These are phyloP conservation scores for Epinephelus awoara DNA, from an alignment of 2,797 vertebrate genomes.

Conservation along the genomic window DNA sequence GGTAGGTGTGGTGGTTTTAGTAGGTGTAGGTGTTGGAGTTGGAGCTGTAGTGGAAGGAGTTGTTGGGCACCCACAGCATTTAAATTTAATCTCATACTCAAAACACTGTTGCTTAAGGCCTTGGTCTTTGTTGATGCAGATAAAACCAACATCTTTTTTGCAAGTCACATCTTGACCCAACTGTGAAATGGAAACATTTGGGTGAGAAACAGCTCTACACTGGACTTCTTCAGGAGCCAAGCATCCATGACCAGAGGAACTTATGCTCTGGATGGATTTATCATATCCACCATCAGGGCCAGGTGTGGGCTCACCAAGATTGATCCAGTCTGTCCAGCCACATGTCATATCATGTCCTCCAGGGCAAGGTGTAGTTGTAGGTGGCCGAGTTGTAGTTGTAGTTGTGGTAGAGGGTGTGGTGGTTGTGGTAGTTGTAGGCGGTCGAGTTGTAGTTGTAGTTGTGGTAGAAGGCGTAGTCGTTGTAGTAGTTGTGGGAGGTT, in stretches of 20 bases:
- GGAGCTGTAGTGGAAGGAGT: background rate
- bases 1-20: too few relatives aligned
- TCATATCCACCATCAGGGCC: conserved; percentile 51
- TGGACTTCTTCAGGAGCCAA: conserved; percentile 21
- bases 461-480: background rate
- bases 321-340: conserved; percentile 42
- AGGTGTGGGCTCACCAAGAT: conserved; percentile 38
- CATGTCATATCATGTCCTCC: conserved; percentile 1
- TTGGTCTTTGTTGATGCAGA: background rate
- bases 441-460: background rate
- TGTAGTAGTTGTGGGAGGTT: background rate
- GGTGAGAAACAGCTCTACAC: conserved; percentile 40
- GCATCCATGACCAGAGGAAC: conserved; percentile 32
- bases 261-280: conserved; percentile 52
- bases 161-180: conserved; percentile 44
- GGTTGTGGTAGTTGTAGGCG: too few relatives aligned
- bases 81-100: conserved; percentile 65
- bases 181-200: conserved; percentile 20
- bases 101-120: conserved; percentile 37
- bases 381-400: too few relatives aligned
- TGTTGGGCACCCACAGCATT: conserved; percentile 38
- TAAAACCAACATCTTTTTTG: conserved; percentile 2
- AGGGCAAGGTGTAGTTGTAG: too few relatives aligned
- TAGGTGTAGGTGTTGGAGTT: background rate
- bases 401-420: too few relatives aligned